phyloP scores from a whole-genome alignment of 2,797 vertebrate genomes.

The Psittacula echo region DNA sequence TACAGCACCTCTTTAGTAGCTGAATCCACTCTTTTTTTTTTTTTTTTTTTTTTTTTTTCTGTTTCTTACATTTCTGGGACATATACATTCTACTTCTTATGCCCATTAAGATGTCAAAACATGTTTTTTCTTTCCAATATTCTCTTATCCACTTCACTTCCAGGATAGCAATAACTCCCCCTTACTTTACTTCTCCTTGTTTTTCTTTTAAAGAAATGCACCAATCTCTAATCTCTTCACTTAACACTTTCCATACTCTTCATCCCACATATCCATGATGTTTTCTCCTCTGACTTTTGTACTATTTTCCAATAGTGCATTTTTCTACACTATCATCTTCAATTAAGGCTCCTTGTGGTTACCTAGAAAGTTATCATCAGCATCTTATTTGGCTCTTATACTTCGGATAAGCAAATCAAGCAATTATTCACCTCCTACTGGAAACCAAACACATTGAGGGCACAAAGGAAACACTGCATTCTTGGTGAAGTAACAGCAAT shows the following conservation, averaged over 20 bases:
- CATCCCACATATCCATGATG: neutral
- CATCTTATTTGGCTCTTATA: neutral
- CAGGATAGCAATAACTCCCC: neutral
- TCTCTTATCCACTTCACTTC: neutral
- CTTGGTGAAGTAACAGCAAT: neutral
- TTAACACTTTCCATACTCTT: neutral
- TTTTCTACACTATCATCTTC: neutral
- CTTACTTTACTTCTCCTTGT: neutral
- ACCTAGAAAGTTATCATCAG: neutral
- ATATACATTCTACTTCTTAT: neutral
- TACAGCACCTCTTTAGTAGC: neutral
- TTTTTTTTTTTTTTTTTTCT: neutral
- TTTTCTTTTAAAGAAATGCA: neutral
- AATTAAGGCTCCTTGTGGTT: neutral
- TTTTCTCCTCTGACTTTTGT: neutral
- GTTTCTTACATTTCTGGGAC: neutral
- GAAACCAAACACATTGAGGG: neutral
- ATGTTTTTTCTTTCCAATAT: neutral
- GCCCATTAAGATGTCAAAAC: neutral
- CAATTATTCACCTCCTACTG: neutral
- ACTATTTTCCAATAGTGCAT: neutral
- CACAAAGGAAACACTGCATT: neutral
- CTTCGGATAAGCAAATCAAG: neutral
- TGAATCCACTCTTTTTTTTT: neutral
- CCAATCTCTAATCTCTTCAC: neutral